Conservation (phyloP, 2,797 vertebrate species). For the Prunella strophiata region DNA sequence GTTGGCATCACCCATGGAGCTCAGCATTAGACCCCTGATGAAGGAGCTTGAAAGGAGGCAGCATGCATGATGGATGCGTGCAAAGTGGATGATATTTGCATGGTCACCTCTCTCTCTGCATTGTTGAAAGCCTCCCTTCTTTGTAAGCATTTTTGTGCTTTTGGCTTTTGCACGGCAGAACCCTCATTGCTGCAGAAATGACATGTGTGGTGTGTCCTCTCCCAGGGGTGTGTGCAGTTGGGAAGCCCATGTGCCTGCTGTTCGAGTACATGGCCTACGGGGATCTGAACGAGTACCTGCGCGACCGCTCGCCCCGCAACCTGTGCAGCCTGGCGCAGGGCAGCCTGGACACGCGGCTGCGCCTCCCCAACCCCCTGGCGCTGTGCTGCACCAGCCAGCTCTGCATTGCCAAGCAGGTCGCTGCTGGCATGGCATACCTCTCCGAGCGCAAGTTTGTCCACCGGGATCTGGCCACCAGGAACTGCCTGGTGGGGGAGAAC, state of each 20-base stretch:
- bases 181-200: not conserved
- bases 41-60: not conserved
- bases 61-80: not conserved
- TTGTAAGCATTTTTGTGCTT: not conserved
- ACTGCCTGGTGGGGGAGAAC: slow-evolving; percentile 93
- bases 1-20: not conserved
- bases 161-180: not conserved
- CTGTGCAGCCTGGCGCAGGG: slow-evolving; percentile 78
- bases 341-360: slow-evolving; percentile 75
- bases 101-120: not conserved
- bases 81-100: not conserved
- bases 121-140: not conserved
- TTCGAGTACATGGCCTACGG: slow-evolving; percentile 98
- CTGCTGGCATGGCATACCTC: slow-evolving; percentile 95
- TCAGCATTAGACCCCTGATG: not conserved
- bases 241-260: slow-evolving; percentile 97
- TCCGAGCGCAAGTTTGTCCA: slow-evolving; percentile 98
- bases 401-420: slow-evolving; percentile 91
- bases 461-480: slow-evolving; percentile 95
- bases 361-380: slow-evolving; percentile 72
- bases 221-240: slow-evolving; percentile 95
- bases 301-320: slow-evolving; percentile 82
- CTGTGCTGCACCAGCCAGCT: slow-evolving; percentile 89
- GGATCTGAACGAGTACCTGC: slow-evolving; percentile 94
- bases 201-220: not conserved